phyloP scores from a whole-genome alignment of 2,113 vertebrate genomes.

The Nestor notabilis region DNA sequence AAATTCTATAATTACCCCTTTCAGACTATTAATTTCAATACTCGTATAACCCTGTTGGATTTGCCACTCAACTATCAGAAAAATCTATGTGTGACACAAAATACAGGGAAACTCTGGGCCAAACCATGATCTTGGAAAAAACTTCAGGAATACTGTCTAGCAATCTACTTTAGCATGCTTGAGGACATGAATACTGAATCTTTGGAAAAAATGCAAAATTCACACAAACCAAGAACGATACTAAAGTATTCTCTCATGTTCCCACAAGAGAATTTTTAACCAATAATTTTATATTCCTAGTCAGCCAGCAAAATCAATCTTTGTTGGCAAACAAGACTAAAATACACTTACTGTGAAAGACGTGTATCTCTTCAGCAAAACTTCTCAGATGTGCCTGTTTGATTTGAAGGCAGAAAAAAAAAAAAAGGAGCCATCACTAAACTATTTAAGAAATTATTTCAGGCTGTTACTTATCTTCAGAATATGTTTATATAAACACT shows the following conservation, averaged over 20 bases:
- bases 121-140: neutral
- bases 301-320: neutral
- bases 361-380: neutral
- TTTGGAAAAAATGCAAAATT: neutral
- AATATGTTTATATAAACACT: neutral
- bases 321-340: neutral
- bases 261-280: neutral
- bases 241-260: neutral
- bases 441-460: neutral
- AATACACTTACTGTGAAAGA: neutral
- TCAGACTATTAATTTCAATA: neutral
- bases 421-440: neutral
- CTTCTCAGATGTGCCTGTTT: neutral
- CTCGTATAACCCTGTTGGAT: neutral
- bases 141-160: neutral
- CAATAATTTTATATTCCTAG: neutral
- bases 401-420: neutral
- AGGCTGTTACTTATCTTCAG: neutral
- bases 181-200: neutral
- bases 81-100: neutral
- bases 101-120: neutral
- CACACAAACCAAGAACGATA: neutral
- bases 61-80: neutral
- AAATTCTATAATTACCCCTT: neutral
- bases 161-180: neutral